Evolutionary conservation across 2,888 invertebrate genomes (phyloP), one percentile per base, ranked within the genome.

Genomic region (Scrobipalpa atriplicella): DNA sequence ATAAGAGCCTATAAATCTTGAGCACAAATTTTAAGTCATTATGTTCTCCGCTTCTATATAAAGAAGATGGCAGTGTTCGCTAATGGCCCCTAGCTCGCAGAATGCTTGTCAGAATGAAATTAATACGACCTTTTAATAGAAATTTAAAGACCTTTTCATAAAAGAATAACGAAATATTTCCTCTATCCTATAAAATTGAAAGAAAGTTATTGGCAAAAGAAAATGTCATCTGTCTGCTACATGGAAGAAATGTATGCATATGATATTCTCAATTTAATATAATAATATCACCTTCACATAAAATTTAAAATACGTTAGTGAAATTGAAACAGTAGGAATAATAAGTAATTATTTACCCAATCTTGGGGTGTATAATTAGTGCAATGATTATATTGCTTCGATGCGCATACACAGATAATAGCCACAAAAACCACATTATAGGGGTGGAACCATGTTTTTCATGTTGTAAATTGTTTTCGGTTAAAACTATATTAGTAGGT

Each of bases 111-210:
- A 29, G n/a, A 58, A 58, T 58, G 29, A 58, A 58, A 58, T 58
- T 38, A 58, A 58, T 58, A 58, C n/a, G 58, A 38, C 36, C 54
- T 58, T 58, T 58, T 58, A 38, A 58, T 38, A 38, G n/a, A n/a
- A 58, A 13, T 58, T 58, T 38, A 58, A 58, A 58, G 58, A 58
- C 58, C 58, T 58, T 38, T 58, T 58, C 58, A 56, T 21, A 21
- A 10, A 56, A 29, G 11, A 21, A 10, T 18, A 18, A 10, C 0
- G 16, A 19, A 1, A 2, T 21, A 1, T 52, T 29, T 47, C n/a
- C 47, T 47, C 3, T 47, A 16, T 16, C 16, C 47, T 16, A 10
- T 16, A 47, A 10, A 47, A 43, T n/a, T 13, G 13, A 43, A 43
- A 43, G 3, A 13, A 43, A 3, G 3, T 13, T 43, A 43, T 13